Evolutionary conservation across 2,113 vertebrate species (phyloP).

Genomic region (Menura novaehollandiae): DNA sequence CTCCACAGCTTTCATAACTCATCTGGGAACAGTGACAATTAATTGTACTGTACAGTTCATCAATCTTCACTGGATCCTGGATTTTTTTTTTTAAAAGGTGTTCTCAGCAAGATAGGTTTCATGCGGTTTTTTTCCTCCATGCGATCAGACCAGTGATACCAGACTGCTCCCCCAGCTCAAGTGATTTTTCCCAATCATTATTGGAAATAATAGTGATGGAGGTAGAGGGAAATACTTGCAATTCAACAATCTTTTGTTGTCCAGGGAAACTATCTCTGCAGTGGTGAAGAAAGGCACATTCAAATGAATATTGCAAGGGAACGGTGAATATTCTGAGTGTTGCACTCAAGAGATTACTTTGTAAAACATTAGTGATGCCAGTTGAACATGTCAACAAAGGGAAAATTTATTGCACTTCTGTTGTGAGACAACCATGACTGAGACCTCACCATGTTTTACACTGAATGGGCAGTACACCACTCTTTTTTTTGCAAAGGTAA

Average conservation of each 20-base stretch:
- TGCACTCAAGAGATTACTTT: not conserved
- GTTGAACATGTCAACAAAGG: not conserved
- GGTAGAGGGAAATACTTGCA: not conserved
- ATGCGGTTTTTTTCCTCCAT: not conserved
- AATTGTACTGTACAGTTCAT: conserved; percentile 9
- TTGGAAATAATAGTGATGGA: not conserved
- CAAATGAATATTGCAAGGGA: not conserved
- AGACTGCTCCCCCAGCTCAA: not conserved
- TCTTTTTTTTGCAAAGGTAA: not conserved
- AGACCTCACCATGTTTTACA: not conserved
- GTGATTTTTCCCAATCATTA: not conserved
- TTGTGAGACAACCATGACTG: not conserved
- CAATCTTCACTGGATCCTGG: not conserved
- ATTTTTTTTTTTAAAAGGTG: not conserved
- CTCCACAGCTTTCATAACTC: not conserved
- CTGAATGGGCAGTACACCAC: fast-evolving
- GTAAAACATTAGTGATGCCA: not conserved
- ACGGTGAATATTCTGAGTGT: not conserved
- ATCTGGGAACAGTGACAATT: conserved; percentile 2
- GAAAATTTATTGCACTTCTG: not conserved
- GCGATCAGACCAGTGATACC: not conserved
- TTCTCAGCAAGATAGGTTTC: not conserved
- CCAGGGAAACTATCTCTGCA: not conserved
- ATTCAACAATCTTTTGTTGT: not conserved
- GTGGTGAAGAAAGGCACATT: not conserved